These are phyloP conservation scores for Pangasius larnaudii DNA, from an alignment of 2,797 vertebrate genomes.

Conservation along the genomic window DNA sequence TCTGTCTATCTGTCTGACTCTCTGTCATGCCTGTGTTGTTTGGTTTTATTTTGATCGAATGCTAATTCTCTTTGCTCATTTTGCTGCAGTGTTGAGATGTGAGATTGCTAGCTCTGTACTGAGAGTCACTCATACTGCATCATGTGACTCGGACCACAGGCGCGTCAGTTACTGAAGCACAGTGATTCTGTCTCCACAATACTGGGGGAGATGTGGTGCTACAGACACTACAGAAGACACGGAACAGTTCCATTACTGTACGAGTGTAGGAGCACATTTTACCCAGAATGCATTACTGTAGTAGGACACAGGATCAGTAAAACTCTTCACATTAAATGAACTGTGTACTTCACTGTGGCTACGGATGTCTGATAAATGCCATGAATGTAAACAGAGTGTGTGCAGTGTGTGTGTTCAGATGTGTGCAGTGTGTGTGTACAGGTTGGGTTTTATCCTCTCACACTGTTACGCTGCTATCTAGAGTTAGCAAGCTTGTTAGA, in stretches of 20 bases:
- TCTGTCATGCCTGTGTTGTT: background rate
- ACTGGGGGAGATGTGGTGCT: background rate
- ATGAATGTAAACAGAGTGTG: background rate
- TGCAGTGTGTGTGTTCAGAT: background rate
- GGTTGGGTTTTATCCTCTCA: too few relatives aligned
- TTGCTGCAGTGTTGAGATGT: background rate
- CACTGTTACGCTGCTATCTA: too few relatives aligned
- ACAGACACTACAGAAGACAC: background rate
- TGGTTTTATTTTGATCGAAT: background rate
- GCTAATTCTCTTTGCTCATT: background rate
- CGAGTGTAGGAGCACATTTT: background rate
- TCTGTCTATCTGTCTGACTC: background rate
- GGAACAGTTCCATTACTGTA: background rate
- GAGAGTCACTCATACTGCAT: background rate
- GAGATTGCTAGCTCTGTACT: background rate
- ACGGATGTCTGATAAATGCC: background rate
- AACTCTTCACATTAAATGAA: background rate
- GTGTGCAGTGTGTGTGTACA: background rate
- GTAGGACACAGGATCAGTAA: background rate
- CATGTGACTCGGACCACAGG: background rate
- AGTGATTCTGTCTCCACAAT: background rate
- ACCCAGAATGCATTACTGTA: constrained; percentile 2
- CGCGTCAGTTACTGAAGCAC: background rate
- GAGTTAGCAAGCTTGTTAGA: background rate
- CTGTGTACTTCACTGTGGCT: background rate